phyloP scores from a whole-genome alignment of 2,113 vertebrate genomes.

The Etheostoma cragini region DNA sequence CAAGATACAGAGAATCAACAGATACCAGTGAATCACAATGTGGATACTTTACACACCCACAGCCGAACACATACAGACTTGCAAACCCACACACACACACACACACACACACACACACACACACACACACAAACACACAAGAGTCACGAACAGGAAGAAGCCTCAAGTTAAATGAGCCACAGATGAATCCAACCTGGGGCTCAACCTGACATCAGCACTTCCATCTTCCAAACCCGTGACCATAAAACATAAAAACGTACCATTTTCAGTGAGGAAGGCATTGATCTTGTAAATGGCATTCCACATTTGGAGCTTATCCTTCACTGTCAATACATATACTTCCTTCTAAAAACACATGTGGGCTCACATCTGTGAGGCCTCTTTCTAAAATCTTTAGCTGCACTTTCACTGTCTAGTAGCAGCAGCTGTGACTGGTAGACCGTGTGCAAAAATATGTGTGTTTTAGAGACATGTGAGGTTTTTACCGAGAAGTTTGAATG shows the following conservation, averaged over 20 bases:
- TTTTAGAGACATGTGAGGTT: slow-evolving; percentile 1
- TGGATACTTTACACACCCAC: slow-evolving; percentile 53
- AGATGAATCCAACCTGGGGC: slow-evolving; percentile 31
- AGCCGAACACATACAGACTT: slow-evolving; percentile 40
- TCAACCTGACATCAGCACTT: slow-evolving; percentile 49
- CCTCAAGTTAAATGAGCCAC: slow-evolving; percentile 49
- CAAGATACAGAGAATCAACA: slow-evolving; percentile 31
- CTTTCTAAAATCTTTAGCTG: slow-evolving; percentile 28
- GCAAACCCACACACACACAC: slow-evolving; percentile 37
- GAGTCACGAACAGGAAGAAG: slow-evolving; percentile 50
- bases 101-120: slow-evolving; percentile 29
- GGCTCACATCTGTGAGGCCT: slow-evolving; percentile 64
- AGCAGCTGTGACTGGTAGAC: slow-evolving; percentile 37
- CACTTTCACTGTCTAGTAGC: slow-evolving; percentile 37
- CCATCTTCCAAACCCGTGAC: slow-evolving; percentile 44
- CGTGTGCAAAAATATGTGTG: background rate
- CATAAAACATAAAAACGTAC: slow-evolving; percentile 51
- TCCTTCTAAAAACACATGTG: slow-evolving; percentile 53
- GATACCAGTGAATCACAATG: slow-evolving; percentile 54
- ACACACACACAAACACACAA: slow-evolving; percentile 14
- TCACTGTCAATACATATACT: slow-evolving; percentile 49
- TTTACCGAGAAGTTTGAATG: background rate
- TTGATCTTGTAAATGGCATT: slow-evolving; percentile 63
- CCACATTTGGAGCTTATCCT: slow-evolving; percentile 57
- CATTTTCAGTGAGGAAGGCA: slow-evolving; percentile 57